Evolutionary conservation across 2,888 invertebrate genomes (phyloP).

Genomic region (Scrobipalpa atriplicella): DNA sequence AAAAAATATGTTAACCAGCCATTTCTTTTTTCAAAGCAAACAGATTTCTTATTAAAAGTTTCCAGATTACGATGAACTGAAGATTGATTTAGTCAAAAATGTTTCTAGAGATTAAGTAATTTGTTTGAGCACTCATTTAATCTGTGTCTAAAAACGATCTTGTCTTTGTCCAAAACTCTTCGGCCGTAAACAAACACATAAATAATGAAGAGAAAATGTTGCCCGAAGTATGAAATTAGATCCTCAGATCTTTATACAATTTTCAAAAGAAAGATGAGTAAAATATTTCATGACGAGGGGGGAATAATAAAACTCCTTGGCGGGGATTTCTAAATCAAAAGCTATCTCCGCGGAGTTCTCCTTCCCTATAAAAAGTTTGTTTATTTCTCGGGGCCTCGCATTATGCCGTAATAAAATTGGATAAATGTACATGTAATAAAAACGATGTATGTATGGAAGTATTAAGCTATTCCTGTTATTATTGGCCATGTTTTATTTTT

Average conservation of each 20-base stretch:
- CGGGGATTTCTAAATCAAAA: slow-evolving; percentile 38
- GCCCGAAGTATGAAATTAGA: slow-evolving; percentile 3
- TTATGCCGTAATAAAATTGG: slow-evolving; percentile 29
- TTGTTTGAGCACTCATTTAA: not conserved
- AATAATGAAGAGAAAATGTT: slow-evolving; percentile 16
- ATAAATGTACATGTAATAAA: slow-evolving; percentile 20
- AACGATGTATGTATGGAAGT: slow-evolving; percentile 9
- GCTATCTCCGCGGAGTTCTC: slow-evolving; percentile 31
- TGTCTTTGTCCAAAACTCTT: slow-evolving; percentile 8
- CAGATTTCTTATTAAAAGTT: not conserved
- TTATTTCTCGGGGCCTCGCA: slow-evolving; percentile 22
- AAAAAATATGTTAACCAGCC: not conserved
- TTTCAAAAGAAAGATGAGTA: slow-evolving; percentile 28
- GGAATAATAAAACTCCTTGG: slow-evolving; percentile 37
- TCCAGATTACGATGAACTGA: not conserved
- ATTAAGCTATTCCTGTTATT: slow-evolving; percentile 15
- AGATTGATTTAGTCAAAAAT: not conserved
- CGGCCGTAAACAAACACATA: slow-evolving; percentile 17
- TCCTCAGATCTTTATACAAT: slow-evolving; percentile 22
- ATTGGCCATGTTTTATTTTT: not conserved
- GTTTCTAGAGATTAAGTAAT: not conserved
- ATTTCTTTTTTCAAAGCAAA: not conserved
- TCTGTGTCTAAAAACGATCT: slow-evolving; percentile 9
- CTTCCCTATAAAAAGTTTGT: slow-evolving; percentile 27
- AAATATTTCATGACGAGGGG: slow-evolving; percentile 36